Evolutionary conservation across 2,797 vertebrate genomes (phyloP).

Genomic region (Pterois miles): DNA sequence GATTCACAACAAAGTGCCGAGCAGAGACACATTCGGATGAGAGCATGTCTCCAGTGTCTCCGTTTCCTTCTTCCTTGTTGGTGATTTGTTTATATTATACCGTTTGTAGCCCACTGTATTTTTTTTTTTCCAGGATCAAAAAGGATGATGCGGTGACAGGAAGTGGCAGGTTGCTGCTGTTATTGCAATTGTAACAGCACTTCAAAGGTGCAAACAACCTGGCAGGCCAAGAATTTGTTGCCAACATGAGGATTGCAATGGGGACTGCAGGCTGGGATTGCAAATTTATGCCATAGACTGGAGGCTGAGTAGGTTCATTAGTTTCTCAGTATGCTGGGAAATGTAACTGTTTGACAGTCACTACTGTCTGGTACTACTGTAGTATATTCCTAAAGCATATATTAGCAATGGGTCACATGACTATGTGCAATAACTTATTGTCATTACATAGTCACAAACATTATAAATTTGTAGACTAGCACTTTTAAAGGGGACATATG

Average conservation of each 20-base stretch:
- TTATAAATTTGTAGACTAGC: not conserved
- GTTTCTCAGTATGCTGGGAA: conserved; percentile 25
- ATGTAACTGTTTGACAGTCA: conserved; percentile 4
- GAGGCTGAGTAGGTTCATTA: conserved; percentile 10
- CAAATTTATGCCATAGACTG: conserved; percentile 18
- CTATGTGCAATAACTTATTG: not conserved
- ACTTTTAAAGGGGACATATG: too few relatives aligned
- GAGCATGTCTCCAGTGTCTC: conserved; percentile 15
- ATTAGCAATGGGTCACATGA: not conserved
- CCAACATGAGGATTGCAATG: conserved; percentile 12
- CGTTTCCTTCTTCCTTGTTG: conserved; percentile 7
- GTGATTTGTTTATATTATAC: conserved; percentile 52
- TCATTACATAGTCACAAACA: not conserved
- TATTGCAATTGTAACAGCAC: conserved; percentile 46
- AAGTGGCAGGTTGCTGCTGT: conserved; percentile 48
- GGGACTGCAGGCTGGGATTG: conserved; percentile 33
- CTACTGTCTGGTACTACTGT: not conserved
- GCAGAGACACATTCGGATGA: conserved; percentile 29
- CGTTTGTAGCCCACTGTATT: conserved; percentile 10
- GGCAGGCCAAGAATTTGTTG: conserved; percentile 28
- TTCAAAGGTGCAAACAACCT: conserved; percentile 54
- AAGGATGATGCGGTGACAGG: conserved; percentile 40
- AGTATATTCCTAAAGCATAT: not conserved
- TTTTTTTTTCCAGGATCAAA: conserved; percentile 31
- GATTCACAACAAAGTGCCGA: conserved; percentile 25